Evolutionary conservation across 2,113 vertebrate genomes (phyloP).

Genomic region (Chamaetylas fuelleborni): DNA sequence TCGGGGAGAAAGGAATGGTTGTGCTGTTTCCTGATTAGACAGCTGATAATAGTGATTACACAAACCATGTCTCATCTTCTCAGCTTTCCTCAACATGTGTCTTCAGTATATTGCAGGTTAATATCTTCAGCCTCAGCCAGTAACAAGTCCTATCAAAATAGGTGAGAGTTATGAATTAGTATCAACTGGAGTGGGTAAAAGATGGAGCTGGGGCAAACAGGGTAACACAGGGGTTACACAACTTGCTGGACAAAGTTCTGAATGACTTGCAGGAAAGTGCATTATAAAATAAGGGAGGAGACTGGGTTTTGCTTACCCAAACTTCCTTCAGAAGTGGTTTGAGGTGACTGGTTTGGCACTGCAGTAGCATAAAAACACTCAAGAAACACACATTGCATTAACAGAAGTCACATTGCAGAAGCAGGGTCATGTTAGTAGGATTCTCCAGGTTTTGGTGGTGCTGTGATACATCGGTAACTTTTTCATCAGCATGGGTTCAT

Average conservation of each 20-base stretch:
- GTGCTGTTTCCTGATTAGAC: neutral
- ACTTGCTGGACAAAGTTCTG: neutral
- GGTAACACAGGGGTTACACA: neutral
- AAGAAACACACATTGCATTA: neutral
- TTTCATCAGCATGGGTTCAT: neutral
- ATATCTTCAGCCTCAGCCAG: neutral
- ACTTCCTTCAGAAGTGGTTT: neutral
- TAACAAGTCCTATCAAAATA: accelerated
- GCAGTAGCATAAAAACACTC: neutral
- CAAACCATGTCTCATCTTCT: neutral
- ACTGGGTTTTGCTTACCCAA: neutral
- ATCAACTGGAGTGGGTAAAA: neutral
- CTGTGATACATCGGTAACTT: neutral
- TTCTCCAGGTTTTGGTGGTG: neutral
- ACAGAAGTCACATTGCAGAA: neutral
- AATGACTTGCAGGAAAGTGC: neutral
- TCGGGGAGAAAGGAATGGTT: neutral
- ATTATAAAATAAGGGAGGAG: neutral
- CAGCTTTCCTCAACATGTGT: neutral
- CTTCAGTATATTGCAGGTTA: neutral
- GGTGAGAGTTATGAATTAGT: neutral
- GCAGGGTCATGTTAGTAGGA: neutral
- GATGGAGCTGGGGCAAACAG: neutral
- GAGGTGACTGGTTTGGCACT: neutral
- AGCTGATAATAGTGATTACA: neutral